Evolutionary conservation across 2,113 vertebrate species (phyloP).

Genomic region (Gambusia affinis): DNA sequence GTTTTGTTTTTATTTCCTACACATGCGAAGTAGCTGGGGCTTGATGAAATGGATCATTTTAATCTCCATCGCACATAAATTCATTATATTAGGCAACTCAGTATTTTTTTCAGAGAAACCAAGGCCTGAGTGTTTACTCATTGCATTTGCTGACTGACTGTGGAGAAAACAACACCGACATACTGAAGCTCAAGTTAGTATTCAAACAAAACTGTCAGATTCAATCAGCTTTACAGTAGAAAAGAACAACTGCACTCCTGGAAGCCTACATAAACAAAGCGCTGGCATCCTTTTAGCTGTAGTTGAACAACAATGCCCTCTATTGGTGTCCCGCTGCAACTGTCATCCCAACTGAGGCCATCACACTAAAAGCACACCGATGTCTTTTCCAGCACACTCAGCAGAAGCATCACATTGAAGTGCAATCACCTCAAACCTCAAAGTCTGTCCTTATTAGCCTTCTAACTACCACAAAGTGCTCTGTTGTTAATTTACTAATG

Average conservation of each 20-base stretch:
- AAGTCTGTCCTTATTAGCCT: constrained; percentile 76
- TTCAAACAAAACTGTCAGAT: constrained; percentile 61
- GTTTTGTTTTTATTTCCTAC: constrained; percentile 40
- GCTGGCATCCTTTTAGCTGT: constrained; percentile 26
- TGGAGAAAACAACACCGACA: constrained; percentile 46
- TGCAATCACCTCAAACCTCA: constrained; percentile 77
- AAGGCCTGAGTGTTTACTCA: constrained; percentile 50
- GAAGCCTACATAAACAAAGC: constrained; percentile 67
- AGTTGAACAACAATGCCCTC: constrained; percentile 81
- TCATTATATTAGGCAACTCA: constrained; percentile 61
- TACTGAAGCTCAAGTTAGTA: constrained; percentile 51
- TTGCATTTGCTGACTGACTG: constrained; percentile 41
- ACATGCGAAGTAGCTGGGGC: constrained; percentile 40
- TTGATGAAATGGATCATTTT: constrained; percentile 72
- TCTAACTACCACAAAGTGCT: constrained; percentile 66
- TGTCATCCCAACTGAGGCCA: constrained; percentile 56
- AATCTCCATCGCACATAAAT: constrained; percentile 72
- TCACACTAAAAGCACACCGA: constrained; percentile 44
- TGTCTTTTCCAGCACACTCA: constrained; percentile 73
- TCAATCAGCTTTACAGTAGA: constrained; percentile 42
- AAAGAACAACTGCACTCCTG: constrained; percentile 48
- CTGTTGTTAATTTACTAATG: constrained; percentile 73
- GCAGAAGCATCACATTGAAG: constrained; percentile 79
- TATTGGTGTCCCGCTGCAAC: constrained; percentile 61
- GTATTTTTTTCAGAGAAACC: constrained; percentile 54